phyloP scores from a whole-genome alignment of 2,797 vertebrate genomes.

The Psittacula echo region DNA sequence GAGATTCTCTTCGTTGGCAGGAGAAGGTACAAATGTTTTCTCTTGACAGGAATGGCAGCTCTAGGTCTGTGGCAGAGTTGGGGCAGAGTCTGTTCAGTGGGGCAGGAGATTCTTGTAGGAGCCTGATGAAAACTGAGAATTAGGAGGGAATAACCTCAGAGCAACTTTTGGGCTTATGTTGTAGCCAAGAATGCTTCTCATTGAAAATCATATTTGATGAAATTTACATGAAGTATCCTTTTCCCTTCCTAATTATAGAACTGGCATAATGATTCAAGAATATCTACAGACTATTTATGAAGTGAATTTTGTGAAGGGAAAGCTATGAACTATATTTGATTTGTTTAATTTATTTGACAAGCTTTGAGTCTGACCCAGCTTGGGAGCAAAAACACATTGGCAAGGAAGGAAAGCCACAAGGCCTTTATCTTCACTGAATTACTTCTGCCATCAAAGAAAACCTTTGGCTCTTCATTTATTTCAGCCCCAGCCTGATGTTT shows the following conservation, averaged over 20 bases:
- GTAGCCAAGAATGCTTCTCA: neutral
- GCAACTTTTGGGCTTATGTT: neutral
- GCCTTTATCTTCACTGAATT: neutral
- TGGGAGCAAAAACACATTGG: neutral
- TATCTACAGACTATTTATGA: neutral
- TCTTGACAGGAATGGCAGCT: neutral
- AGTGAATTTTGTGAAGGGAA: neutral
- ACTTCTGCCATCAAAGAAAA: neutral
- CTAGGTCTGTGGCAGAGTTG: neutral
- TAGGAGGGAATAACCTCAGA: neutral
- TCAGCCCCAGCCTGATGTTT: neutral
- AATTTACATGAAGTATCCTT: neutral
- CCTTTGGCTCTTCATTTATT: constrained; percentile 10
- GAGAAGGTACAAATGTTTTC: neutral
- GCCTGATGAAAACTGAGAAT: neutral
- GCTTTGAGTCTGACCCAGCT: neutral
- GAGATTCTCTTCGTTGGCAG: neutral
- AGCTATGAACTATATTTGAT: neutral
- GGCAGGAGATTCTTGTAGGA: neutral
- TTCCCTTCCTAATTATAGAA: neutral
- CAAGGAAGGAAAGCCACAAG: neutral
- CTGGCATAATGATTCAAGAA: neutral
- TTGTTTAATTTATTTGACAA: constrained; percentile 42
- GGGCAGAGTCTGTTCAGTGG: neutral
- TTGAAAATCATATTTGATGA: neutral